phyloP scores from a whole-genome alignment of 2,113 vertebrate genomes.

The Coturnix japonica region DNA sequence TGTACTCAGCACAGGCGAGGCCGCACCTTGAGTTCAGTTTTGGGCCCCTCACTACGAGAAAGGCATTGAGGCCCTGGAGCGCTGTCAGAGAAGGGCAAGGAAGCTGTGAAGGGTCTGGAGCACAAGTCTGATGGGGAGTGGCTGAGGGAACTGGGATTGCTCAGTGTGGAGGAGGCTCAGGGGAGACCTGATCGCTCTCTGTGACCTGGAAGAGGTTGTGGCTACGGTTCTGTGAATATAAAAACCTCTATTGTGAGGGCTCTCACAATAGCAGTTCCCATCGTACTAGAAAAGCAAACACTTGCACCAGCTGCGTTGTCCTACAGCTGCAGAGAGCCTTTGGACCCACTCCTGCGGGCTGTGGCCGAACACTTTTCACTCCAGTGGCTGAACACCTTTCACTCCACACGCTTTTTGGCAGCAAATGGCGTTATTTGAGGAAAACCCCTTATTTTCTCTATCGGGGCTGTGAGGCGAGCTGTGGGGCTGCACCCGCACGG shows the following conservation, averaged over 20 bases:
- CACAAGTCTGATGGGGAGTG: no score
- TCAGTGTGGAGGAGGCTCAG: no score
- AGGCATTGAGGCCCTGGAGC: no score
- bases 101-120: no score
- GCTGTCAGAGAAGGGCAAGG: no score
- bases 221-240: background rate
- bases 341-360: background rate
- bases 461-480: background rate
- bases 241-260: background rate
- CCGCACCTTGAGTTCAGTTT: no score
- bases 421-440: rapidly evolving
- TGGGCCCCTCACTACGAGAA: no score
- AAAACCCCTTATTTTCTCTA: background rate
- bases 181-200: no score
- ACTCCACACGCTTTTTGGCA: background rate
- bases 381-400: background rate
- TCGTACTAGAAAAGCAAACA: rapidly evolving
- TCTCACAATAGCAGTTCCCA: background rate
- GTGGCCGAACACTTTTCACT: background rate
- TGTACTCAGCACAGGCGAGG: no score
- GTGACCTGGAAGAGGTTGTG: no score
- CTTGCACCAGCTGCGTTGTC: background rate
- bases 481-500: no score
- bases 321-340: rapidly evolving
- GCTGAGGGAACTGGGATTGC: no score